Conservation (phyloP, 2,113 vertebrate genomes). For the Aythya baeri region DNA sequence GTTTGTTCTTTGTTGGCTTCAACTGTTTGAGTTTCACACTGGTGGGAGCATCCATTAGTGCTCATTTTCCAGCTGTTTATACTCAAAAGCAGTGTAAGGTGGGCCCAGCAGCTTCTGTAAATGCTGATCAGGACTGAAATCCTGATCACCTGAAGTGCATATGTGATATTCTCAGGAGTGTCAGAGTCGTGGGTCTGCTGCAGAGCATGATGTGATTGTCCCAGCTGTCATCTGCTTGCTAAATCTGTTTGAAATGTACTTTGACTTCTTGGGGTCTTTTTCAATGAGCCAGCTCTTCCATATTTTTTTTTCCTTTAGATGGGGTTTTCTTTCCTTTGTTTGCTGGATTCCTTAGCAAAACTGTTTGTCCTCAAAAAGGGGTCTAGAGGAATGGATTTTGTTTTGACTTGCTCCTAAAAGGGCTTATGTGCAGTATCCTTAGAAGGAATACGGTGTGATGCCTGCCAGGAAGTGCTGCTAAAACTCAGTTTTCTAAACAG, state of each 20-base stretch:
- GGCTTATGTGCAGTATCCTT: not conserved
- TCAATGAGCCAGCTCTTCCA: not conserved
- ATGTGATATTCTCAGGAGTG: not conserved
- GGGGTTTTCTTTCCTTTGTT: not conserved
- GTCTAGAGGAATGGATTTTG: not conserved
- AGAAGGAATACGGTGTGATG: not conserved
- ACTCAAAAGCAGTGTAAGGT: not conserved
- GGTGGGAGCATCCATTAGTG: not conserved
- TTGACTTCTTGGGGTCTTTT: not conserved
- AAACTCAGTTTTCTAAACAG: not conserved
- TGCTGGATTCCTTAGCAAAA: not conserved
- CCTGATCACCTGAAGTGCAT: not conserved
- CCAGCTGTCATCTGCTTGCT: not conserved
- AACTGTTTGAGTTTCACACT: not conserved
- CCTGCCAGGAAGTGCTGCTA: not conserved
- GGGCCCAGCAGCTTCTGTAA: not conserved
- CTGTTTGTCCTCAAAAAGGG: not conserved
- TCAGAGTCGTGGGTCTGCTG: not conserved
- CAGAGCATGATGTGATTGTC: not conserved
- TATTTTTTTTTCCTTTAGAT: not conserved
- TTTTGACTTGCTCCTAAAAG: not conserved
- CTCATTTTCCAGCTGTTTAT: not conserved
- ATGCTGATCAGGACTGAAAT: not conserved
- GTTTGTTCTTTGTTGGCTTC: not conserved
- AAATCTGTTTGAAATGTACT: not conserved